Base-by-base conservation (phyloP, 92 coral and sea anemone genomes). In the Zoanthus sociatus region DNA sequence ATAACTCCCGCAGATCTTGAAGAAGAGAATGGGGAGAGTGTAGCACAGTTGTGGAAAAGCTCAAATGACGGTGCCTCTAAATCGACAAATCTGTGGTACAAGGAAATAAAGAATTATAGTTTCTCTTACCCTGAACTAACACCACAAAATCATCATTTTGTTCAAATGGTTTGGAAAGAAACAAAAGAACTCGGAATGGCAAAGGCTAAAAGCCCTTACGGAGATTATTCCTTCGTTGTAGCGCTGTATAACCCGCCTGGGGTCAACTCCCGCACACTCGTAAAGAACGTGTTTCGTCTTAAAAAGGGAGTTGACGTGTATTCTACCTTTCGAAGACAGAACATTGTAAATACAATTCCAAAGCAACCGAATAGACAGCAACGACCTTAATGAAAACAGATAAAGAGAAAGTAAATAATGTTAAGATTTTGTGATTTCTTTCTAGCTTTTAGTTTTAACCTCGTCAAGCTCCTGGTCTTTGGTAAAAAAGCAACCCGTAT, bases 111-210 rank as follows among this genome's bases (percentile, higher is more conserved):
- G 12, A 73, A 91, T 16, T 97, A 95, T 69, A 97, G 99, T 60
- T 97, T 90, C 77, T 89, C 98, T 10, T 92, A 93, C 78, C 99
- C 99, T 14, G 87, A 94, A 71, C 54, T 97, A 48, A 91, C 86
- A 20, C 82, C 91, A 4, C 85, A 90, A 47, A 94, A 95, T 44
- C 93, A 93, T 70, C 97, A 97, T 83, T 97, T 97, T 86, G 93
- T 92, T 64, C 99, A 97, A 87, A 93, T 97, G 89, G 89, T 95
- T 33, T 97, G 99, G 99, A 93, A 92, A 44, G 92, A 70, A 58
- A 90, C 98, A 30, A 93, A 90, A 53, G 78, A 92, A n/a, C 56
- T 97, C 8, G 99, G 99, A 31, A 91, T 97, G 92, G 99, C 96
- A n/a, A 42, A 78, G 7, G 92, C 96, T 0, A 87, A 86, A 71